These are phyloP conservation scores for Sussaba pulchella DNA, from an alignment of 2,888 invertebrate genomes.

Conservation along the genomic window DNA sequence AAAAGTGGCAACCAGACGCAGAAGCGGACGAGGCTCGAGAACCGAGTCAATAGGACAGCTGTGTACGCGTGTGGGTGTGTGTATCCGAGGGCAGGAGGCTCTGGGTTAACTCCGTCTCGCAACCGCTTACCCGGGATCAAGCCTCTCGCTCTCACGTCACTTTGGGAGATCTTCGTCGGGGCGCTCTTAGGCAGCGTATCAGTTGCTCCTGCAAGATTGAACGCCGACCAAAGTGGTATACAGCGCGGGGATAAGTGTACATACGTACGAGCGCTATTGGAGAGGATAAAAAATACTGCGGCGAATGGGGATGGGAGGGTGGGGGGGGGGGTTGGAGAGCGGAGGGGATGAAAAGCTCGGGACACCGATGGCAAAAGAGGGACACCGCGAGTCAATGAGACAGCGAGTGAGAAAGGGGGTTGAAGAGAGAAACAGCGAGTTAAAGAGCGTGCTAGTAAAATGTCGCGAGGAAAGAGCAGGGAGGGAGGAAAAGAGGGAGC, in stretches of 20 bases:
- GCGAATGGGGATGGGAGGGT: constrained; percentile 35
- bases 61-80: not conserved
- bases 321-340: too few species aligned
- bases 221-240: constrained; percentile 10
- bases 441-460: constrained; percentile 1
- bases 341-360: constrained; percentile 40
- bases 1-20: constrained; percentile 8
- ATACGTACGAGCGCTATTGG: constrained; percentile 1
- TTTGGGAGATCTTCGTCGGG: not conserved
- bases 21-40: constrained; percentile 13
- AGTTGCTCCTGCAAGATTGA: constrained; percentile 10
- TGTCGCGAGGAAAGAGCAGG: not conserved
- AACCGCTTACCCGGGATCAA: not conserved
- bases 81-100: too few species aligned
- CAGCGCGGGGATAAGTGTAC: constrained; percentile 28
- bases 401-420: not conserved
- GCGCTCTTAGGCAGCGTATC: constrained; percentile 19
- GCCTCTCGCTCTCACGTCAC: constrained; percentile 10
- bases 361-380: constrained; percentile 8
- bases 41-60: constrained; percentile 13
- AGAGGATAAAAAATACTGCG: not conserved
- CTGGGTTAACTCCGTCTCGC: not conserved
- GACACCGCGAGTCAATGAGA: constrained; percentile 6
- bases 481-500: not conserved
- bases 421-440: constrained; percentile 16